phyloP scores from a whole-genome alignment of 2,888 invertebrate genomes.

The Lissonota sp. region DNA sequence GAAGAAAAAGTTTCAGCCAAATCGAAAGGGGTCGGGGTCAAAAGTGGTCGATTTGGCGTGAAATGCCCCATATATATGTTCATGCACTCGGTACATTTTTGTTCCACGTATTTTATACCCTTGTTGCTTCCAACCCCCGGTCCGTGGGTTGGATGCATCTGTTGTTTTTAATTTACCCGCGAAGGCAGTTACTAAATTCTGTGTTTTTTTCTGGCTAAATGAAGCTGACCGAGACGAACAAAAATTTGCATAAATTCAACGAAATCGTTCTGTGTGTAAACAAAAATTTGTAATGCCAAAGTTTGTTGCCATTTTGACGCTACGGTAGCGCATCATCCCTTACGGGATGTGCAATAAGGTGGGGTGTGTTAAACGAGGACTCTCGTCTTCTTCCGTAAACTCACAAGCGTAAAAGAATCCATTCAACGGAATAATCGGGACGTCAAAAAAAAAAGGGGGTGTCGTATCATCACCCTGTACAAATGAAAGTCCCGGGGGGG shows the following conservation, averaged over 20 bases:
- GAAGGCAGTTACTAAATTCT: constrained; percentile 49
- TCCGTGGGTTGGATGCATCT: constrained; percentile 52
- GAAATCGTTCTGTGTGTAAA: background rate
- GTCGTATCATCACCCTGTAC: constrained; percentile 58
- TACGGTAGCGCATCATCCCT: no score
- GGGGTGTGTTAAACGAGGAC: background rate
- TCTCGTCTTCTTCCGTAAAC: background rate
- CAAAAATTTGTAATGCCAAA: constrained; percentile 2
- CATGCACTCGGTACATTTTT: constrained; percentile 8
- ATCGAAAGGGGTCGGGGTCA: no score
- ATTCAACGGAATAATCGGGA: background rate
- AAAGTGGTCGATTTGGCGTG: no score
- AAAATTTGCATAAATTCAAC: constrained; percentile 47
- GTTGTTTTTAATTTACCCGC: constrained; percentile 64
- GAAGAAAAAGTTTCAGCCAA: no score
- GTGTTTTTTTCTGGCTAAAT: background rate
- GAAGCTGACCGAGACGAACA: background rate
- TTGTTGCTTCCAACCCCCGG: background rate
- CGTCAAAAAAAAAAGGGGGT: background rate
- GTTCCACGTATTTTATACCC: background rate
- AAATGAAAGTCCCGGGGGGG: constrained; percentile 40
- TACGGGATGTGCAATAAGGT: background rate
- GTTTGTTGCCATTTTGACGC: constrained; percentile 21
- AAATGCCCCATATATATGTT: no score
- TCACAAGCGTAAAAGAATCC: background rate